Percentiles rank a stretch among this genome's conserved stretches.
Evolutionary conservation across 1,140 invertebrate species (phyloP).

Genomic region (Halesus radiatus): DNA sequence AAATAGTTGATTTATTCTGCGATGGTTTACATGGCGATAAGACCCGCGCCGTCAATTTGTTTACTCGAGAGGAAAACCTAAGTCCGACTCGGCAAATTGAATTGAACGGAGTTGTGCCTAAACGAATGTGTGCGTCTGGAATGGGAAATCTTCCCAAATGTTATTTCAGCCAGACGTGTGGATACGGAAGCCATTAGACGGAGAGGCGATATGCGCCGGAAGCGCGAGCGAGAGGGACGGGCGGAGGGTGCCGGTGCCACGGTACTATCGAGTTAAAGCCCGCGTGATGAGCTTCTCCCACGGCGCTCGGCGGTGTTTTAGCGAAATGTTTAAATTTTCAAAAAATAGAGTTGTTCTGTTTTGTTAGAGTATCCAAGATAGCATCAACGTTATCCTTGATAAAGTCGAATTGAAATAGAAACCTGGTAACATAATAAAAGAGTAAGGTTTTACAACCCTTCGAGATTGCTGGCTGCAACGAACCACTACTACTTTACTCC

Average conservation of each 20-base stretch:
- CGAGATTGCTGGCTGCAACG: too few species aligned
- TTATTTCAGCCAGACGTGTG: constrained; percentile 25
- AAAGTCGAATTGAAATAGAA: too few species aligned
- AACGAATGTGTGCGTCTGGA: constrained; percentile 29
- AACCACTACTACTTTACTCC: too few species aligned
- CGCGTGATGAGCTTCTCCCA: constrained; percentile 1
- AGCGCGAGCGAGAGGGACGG: not conserved
- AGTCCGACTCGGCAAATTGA: constrained; percentile 29
- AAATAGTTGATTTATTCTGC: constrained; percentile 15
- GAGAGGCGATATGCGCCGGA: not conserved
- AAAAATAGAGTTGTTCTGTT: too few species aligned
- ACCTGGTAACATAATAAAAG: too few species aligned
- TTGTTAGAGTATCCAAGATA: too few species aligned
- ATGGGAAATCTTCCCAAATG: constrained; percentile 27
- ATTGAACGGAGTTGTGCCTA: constrained; percentile 30
- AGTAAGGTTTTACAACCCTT: too few species aligned
- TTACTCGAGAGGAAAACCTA: constrained; percentile 23
- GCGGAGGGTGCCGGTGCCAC: not conserved
- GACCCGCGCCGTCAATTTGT: constrained; percentile 23
- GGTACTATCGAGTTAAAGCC: constrained; percentile 20
- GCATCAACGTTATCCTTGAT: too few species aligned
- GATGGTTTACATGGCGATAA: constrained; percentile 11
- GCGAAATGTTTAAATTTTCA: not conserved
- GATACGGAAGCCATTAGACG: constrained; percentile 28
- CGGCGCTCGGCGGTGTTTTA: not conserved